These are phyloP conservation scores for Sceloporus undulatus DNA, from an alignment of 2,113 vertebrate species.

Conservation along the genomic window DNA sequence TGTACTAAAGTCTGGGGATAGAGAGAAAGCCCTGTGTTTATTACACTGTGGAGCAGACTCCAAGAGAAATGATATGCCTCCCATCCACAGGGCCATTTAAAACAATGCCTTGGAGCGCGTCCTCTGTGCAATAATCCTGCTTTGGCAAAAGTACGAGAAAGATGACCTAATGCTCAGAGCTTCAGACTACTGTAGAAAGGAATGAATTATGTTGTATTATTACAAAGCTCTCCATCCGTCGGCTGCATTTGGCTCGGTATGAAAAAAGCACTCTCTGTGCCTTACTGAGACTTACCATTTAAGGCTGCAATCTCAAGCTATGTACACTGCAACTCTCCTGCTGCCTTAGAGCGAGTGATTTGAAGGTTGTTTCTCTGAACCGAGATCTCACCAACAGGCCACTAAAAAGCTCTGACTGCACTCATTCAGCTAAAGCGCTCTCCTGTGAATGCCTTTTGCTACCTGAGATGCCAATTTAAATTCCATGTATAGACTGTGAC, in stretches of 20 bases:
- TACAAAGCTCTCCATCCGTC: neutral
- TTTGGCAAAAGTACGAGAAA: constrained; percentile 44
- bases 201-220: constrained; percentile 30
- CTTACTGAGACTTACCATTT: constrained; percentile 32
- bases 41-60: constrained; percentile 28
- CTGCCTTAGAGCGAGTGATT: neutral
- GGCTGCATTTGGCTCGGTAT: neutral
- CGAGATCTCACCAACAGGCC: no score
- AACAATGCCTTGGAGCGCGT: constrained; percentile 27
- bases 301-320: constrained; percentile 19
- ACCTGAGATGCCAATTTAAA: no score
- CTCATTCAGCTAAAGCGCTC: neutral
- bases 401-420: neutral
- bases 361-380: neutral
- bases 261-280: neutral
- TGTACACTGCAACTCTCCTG: neutral
- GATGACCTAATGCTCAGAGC: constrained; percentile 29
- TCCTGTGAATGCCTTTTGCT: no score
- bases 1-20: constrained; percentile 7
- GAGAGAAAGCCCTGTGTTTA: neutral
- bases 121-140: neutral
- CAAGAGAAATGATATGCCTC: constrained; percentile 27
- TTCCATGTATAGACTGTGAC: no score
- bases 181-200: constrained; percentile 13
- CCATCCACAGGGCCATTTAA: constrained; percentile 15